Conservation (phyloP, 1,140 invertebrate species). For the Polyergus mexicanus region DNA sequence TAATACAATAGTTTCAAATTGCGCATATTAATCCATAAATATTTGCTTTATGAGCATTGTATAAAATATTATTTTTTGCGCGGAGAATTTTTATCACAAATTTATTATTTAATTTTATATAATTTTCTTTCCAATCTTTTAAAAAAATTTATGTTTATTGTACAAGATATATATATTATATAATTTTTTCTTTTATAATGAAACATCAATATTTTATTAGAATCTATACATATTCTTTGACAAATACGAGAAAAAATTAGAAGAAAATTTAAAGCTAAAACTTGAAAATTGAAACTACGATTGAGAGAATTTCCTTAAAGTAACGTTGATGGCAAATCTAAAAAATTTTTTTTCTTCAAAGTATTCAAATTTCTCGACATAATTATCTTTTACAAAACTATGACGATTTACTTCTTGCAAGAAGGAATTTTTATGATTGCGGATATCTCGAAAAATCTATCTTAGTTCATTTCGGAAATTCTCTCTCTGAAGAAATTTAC, state of each 20-base stretch:
- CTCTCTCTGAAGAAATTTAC: not conserved
- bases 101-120: too few species aligned
- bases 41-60: too few species aligned
- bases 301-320: not conserved
- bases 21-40: too few species aligned
- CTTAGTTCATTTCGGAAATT: not conserved
- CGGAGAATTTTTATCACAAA: too few species aligned
- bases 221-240: not conserved
- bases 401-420: not conserved
- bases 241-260: not conserved
- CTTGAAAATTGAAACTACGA: not conserved
- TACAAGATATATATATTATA: not conserved
- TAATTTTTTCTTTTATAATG: not conserved
- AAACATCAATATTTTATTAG: not conserved
- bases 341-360: not conserved
- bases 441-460: not conserved
- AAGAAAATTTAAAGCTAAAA: not conserved
- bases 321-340: not conserved
- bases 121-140: too few species aligned
- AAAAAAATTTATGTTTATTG: not conserved
- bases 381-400: slow-evolving; percentile 4
- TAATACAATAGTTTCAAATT: too few species aligned
- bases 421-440: not conserved
- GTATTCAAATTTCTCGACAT: not conserved
- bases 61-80: too few species aligned